Conservation (phyloP, 2,113 vertebrate genomes). For the Laterallus jamaicensis region DNA sequence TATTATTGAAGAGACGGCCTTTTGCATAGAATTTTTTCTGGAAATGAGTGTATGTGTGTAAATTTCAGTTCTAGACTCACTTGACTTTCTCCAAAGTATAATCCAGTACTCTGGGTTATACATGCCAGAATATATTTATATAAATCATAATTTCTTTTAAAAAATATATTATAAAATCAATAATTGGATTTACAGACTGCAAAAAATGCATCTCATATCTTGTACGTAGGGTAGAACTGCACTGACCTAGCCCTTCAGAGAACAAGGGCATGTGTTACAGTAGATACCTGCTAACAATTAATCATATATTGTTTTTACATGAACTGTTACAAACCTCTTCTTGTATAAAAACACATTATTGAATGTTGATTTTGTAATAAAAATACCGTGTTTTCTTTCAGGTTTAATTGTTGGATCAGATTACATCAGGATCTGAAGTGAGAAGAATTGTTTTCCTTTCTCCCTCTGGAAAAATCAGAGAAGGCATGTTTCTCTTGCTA, state of each 20-base stretch:
- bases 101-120: background rate
- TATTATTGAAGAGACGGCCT: conserved; percentile 33
- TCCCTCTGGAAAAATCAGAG: background rate
- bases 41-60: background rate
- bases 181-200: background rate
- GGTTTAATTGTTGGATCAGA: background rate
- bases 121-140: background rate
- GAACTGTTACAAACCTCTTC: background rate
- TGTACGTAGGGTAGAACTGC: background rate
- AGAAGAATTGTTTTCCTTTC: background rate
- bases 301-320: background rate
- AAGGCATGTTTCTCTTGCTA: background rate
- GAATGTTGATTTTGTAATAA: background rate
- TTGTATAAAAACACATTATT: background rate
- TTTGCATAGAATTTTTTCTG: conserved; percentile 8
- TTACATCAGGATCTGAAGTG: background rate
- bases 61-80: background rate
- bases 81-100: background rate
- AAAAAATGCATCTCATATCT: background rate
- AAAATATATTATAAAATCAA: background rate
- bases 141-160: background rate
- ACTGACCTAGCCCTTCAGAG: background rate
- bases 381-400: background rate
- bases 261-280: background rate
- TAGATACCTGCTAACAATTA: background rate